Percentiles rank a stretch among this genome's conserved stretches.
Conservation (phyloP, 2,797 vertebrate genomes). For the Sebastes nivosus region DNA sequence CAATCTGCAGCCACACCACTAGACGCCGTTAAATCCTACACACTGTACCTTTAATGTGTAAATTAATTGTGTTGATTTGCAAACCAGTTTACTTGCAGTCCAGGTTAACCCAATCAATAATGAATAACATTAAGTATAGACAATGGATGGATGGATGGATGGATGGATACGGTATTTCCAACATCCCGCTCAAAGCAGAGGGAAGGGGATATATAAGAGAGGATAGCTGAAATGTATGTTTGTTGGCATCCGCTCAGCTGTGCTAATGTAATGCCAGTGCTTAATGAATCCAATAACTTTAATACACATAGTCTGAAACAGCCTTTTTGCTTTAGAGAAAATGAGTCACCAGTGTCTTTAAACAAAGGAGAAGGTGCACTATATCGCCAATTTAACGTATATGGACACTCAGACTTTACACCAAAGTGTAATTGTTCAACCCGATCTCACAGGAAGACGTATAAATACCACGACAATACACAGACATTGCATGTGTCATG, state of each 20-base stretch:
- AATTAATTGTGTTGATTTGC: too few species aligned
- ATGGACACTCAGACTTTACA: neutral
- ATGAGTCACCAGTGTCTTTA: neutral
- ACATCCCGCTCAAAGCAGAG: neutral
- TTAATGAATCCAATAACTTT: neutral
- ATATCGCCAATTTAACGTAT: rapidly evolving
- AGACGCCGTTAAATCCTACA: too few species aligned
- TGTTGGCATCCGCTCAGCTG: slow-evolving; percentile 1
- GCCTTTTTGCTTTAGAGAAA: neutral
- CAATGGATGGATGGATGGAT: neutral
- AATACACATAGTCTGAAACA: too few species aligned
- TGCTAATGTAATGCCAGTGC: neutral
- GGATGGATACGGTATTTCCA: neutral
- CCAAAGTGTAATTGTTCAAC: neutral
- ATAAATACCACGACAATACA: too few species aligned
- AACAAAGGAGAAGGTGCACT: neutral
- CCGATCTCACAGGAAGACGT: too few species aligned
- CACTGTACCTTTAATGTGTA: too few species aligned
- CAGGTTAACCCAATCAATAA: too few species aligned
- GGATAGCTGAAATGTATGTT: neutral
- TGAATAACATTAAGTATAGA: neutral
- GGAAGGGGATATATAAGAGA: too few species aligned
- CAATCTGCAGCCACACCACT: too few species aligned
- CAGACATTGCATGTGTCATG: too few species aligned
- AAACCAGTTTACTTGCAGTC: too few species aligned